Base-by-base conservation (phyloP, 2,888 invertebrate species). In the Oligia latruncula region DNA sequence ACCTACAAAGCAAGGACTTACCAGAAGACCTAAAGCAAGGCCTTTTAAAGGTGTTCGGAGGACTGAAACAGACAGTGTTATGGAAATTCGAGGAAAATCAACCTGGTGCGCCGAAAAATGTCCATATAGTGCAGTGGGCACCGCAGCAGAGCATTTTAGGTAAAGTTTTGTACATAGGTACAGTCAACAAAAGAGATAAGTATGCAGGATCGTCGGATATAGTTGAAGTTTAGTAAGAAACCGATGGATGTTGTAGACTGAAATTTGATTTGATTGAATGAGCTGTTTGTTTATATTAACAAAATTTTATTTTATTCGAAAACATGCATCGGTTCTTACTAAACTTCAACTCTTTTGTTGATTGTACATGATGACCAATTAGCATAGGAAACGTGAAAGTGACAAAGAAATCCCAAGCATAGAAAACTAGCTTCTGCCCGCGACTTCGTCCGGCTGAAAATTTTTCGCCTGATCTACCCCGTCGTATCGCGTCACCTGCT, bases 61-160 rank as follows among this genome's bases (percentile, higher is more conserved):
- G 86, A 55, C 82, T 97, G 46, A 95, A 95, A 71, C 95, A 97
- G 82, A 94, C 93, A 0, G 95, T 97, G 0, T 77, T 97, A n/a
- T 95, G 94, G 94, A 95, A 95, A 83, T 92, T 93, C 11, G 95
- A 95, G 81, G 91, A 92, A 52, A 74, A 80, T 0, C 77, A 94
- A 49, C 73, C 84, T 0, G 83, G 92, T 70, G 2, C 88, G 9
- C 93, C 95, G 0, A 85, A 89, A 20, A 95, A 95, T 81, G 90
- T 95, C 0, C 91, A 92, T 58, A 89, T 94, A 3, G 68, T 93
- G 4, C 79, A 92, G 20, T 95, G 94, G 95, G 94, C 93, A 11
- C 95, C 95, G 4, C 95, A 95, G 73, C 92, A 90, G 60, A 92
- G 93, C 64, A 92, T 95, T 58, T 90, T 95, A 67, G 93, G 94